Base-by-base conservation (phyloP, 1,140 invertebrate genomes). In the Drosophila serrata region DNA sequence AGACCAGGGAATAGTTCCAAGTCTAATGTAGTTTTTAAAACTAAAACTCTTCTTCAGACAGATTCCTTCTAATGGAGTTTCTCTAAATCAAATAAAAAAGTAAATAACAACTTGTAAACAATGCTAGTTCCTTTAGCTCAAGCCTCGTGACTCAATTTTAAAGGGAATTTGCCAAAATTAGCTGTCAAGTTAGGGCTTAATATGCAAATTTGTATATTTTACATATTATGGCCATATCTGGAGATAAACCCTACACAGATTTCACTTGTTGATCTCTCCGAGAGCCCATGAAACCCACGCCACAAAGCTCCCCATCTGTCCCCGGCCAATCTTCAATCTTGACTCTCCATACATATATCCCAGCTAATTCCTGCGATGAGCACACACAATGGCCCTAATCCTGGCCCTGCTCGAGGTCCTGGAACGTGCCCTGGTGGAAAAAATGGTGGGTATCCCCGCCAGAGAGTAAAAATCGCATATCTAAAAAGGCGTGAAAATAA, bases 401-500 rank as follows among this genome's bases (percentile, higher is more conserved):
- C n/a, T 45, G 29, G n/a, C 19, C 22, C 56, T 17, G 3, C 8
- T 24, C 8, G 9, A 33, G 39, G 22, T 33, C 40, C 24, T 37
- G 39, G 17, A 45, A 42, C 64, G 68, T 72, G 68, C 35, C 35
- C 8, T 24, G 33, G 37, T 39, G 37, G 13, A 31, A 57, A 33
- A 60, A 55, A 37, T 11, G 9, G 17, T 24, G 51, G 49, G 11
- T 51, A 19, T 13, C 11, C 48, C 48, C 29, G 29, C 1, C 35
- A 45, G 19, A 37, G 31, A 19, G 27, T 59, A 82, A 58, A 91
- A 82, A 73, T 82, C 75, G 91, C 80, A 82, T 92, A 92, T 90
- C 91, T 92, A 92, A 92, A 92, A 92, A 92, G 91, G 91, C 91
- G 91, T 92, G 91, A 92, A 92, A 92, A 90, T 92, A 91, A 92